A percentile compares a stretch with the other conserved stretches of the same genome.
These are phyloP conservation scores for Grapholita molesta DNA, from an alignment of 1,140 invertebrate genomes.

Conservation along the genomic window DNA sequence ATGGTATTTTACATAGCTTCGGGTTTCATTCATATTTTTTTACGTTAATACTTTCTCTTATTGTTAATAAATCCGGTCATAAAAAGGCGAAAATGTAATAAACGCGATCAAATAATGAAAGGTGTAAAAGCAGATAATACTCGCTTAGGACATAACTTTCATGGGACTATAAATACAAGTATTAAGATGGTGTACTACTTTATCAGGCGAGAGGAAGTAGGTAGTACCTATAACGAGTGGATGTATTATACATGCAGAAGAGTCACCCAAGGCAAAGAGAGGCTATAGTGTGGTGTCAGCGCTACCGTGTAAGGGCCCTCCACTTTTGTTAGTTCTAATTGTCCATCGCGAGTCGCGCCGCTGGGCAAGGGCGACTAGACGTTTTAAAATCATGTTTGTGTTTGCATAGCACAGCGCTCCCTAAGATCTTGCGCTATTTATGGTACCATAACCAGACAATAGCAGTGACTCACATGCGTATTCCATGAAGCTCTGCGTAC, in stretches of 20 bases:
- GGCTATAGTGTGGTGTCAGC: slow-evolving; percentile 23
- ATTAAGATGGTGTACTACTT: slow-evolving; percentile 2
- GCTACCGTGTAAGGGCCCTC: slow-evolving; percentile 24
- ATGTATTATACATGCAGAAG: slow-evolving; percentile 19
- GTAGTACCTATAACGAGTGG: neutral
- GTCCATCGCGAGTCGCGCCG: slow-evolving; percentile 23
- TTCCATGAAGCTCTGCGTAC: slow-evolving; percentile 27
- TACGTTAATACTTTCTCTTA: neutral
- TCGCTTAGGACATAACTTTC: slow-evolving; percentile 18
- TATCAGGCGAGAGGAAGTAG: neutral
- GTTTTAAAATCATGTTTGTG: slow-evolving; percentile 28
- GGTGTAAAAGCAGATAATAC: slow-evolving; percentile 23
- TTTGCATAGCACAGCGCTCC: slow-evolving; percentile 35
- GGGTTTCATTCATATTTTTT: slow-evolving; percentile 13
- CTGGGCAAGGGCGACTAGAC: slow-evolving; percentile 19
- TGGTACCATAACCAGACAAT: slow-evolving; percentile 43
- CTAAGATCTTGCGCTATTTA: slow-evolving; percentile 41
- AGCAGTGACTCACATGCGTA: slow-evolving; percentile 38
- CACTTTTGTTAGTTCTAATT: slow-evolving; percentile 37
- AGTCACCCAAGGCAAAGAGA: slow-evolving; percentile 22
- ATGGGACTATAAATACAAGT: slow-evolving; percentile 14
- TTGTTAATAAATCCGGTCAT: slow-evolving; percentile 20
- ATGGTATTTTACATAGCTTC: neutral
- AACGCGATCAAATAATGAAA: slow-evolving; percentile 23
- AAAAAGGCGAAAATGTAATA: slow-evolving; percentile 22